Percentiles rank a stretch among this genome's conserved stretches.
These are phyloP conservation scores for Psilanteris sp. DNA, from an alignment of 1,140 invertebrate genomes.

Conservation along the genomic window DNA sequence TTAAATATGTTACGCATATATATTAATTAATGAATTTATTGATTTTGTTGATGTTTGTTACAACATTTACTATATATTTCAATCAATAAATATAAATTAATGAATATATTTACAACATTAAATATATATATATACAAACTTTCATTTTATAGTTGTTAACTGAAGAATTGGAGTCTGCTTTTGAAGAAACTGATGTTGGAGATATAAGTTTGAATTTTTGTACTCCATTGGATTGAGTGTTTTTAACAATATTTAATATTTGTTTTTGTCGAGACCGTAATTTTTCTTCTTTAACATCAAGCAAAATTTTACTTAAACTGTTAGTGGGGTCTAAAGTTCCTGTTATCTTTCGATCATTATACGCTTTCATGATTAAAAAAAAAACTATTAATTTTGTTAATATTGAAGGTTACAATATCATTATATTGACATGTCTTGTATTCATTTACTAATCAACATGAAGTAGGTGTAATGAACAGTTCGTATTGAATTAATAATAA, in stretches of 20 bases:
- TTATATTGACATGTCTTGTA: no score
- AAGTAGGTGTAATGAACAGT: no score
- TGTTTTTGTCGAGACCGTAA: conserved; percentile 39
- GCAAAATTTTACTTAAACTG: conserved; percentile 1
- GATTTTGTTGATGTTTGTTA: no score
- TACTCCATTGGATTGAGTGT: conserved; percentile 3
- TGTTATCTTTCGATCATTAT: conserved; percentile 25
- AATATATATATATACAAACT: neutral
- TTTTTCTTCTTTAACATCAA: conserved; percentile 20
- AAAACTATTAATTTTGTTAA: conserved; percentile 6
- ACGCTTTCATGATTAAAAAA: conserved; percentile 32
- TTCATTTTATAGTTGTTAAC: conserved; percentile 6
- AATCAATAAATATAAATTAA: no score
- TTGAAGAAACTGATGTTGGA: neutral
- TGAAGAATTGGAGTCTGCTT: conserved; percentile 8
- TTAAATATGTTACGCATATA: no score
- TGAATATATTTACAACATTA: no score
- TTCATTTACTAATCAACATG: no score
- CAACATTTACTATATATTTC: no score
- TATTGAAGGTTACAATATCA: conserved; percentile 13
- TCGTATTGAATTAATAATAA: no score
- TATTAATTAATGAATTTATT: no score
- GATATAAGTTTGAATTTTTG: conserved; percentile 6
- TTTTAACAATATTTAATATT: conserved; percentile 48
- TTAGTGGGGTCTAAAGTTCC: neutral